These are phyloP conservation scores for Bambusicola thoracicus DNA, from an alignment of 2,113 vertebrate genomes.

Conservation along the genomic window DNA sequence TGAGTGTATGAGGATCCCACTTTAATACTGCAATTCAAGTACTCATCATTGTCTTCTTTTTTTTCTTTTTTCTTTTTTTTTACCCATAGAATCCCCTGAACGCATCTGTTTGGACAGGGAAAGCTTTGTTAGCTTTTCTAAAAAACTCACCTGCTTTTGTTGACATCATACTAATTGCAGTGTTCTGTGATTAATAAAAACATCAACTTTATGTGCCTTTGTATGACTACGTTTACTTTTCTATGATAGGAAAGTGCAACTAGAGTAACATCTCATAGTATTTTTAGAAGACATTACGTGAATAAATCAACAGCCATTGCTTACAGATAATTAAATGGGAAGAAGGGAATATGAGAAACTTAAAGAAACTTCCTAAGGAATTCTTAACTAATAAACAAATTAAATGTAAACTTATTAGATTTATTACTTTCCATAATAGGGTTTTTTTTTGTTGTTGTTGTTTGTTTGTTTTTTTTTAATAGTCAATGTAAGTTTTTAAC, in stretches of 20 bases:
- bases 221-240: background rate
- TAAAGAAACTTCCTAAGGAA: background rate
- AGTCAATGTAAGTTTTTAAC: background rate
- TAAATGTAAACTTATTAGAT: background rate
- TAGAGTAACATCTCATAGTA: background rate
- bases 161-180: background rate
- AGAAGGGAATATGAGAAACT: background rate
- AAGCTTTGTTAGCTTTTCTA: background rate
- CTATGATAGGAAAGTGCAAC: background rate
- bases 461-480: background rate
- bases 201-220: background rate
- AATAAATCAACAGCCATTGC: background rate
- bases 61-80: background rate
- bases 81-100: background rate
- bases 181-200: background rate
- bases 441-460: too few relatives aligned
- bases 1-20: conserved; percentile 11
- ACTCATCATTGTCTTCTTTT: background rate
- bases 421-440: fast-evolving
- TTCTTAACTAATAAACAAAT: background rate
- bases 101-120: background rate
- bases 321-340: background rate
- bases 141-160: background rate
- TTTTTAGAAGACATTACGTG: background rate
- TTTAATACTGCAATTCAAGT: background rate